Conservation (phyloP, 2,113 vertebrate species). For the Corythoichthys intestinalis region DNA sequence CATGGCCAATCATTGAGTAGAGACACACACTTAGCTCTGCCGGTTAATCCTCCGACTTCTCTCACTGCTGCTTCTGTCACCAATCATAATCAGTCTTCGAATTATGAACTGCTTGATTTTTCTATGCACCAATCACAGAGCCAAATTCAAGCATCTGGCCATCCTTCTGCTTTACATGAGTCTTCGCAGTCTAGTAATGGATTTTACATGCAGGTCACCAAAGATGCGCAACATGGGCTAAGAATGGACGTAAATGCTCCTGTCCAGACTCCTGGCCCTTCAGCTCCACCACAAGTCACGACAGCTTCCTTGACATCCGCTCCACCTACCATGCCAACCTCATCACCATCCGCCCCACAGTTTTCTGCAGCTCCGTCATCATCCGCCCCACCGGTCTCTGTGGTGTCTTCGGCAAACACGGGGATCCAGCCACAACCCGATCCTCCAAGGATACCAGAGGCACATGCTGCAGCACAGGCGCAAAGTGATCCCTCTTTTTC, state of each 20-base stretch:
- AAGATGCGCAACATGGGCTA: slow-evolving; percentile 74
- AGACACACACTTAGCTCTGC: slow-evolving; percentile 49
- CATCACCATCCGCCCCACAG: slow-evolving; percentile 15
- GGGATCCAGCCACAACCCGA: slow-evolving; percentile 32
- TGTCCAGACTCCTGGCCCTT: slow-evolving; percentile 39
- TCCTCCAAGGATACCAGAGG: slow-evolving; percentile 35
- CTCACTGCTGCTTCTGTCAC: slow-evolving; percentile 37
- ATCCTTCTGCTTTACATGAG: slow-evolving; percentile 58
- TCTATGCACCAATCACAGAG: slow-evolving; percentile 72
- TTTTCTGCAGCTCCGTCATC: background rate
- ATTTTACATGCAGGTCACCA: slow-evolving; percentile 93
- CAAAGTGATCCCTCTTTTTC: slow-evolving; percentile 27
- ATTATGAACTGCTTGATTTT: slow-evolving; percentile 82
- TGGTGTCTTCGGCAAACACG: background rate
- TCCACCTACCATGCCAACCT: background rate
- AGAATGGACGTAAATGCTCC: slow-evolving; percentile 54
- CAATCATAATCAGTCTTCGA: slow-evolving; percentile 67
- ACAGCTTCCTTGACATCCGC: background rate
- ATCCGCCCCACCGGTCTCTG: slow-evolving; percentile 35
- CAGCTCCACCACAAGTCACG: slow-evolving; percentile 34
- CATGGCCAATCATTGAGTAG: slow-evolving; percentile 52
- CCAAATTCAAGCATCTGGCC: slow-evolving; percentile 54
- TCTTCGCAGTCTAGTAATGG: slow-evolving; percentile 61
- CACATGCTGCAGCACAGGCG: slow-evolving; percentile 44
- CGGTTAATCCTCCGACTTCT: slow-evolving; percentile 58